These are phyloP conservation scores for Drosophila nebulosa DNA, from an alignment of 1,140 invertebrate species.

Conservation along the genomic window DNA sequence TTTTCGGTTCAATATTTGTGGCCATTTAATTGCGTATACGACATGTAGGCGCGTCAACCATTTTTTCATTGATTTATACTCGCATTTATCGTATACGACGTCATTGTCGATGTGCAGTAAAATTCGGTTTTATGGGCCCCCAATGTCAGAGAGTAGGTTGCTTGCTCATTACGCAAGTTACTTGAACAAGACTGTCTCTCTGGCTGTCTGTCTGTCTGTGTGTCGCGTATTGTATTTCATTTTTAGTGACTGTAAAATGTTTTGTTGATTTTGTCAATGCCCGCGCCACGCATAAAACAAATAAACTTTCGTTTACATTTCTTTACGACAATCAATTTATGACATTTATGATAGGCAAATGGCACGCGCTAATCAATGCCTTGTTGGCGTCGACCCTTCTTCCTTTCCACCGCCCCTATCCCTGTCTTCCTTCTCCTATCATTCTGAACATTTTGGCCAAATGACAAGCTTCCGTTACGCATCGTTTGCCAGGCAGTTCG, in stretches of 20 bases:
- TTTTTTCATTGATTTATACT: conserved; percentile 21
- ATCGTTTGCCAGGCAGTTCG: conserved; percentile 38
- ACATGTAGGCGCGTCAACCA: conserved; percentile 36
- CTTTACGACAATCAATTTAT: conserved; percentile 63
- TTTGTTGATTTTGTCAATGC: conserved; percentile 20
- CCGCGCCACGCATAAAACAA: conserved; percentile 28
- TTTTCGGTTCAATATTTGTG: conserved; percentile 40
- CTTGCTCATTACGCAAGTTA: conserved; percentile 49
- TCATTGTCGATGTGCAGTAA: neutral
- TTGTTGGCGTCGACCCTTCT: conserved; percentile 19
- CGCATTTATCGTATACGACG: too few species aligned
- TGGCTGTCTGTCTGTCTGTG: neutral
- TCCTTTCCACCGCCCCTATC: neutral
- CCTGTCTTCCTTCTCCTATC: too few species aligned
- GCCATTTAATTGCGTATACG: conserved; percentile 70
- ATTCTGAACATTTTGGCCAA: neutral
- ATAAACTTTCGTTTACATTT: conserved; percentile 46
- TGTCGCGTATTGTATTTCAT: conserved; percentile 25
- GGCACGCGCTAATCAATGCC: conserved; percentile 72
- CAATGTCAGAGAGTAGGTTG: neutral
- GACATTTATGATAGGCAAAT: conserved; percentile 72
- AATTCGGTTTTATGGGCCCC: conserved; percentile 31
- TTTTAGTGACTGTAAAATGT: conserved; percentile 63
- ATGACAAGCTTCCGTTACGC: conserved; percentile 62
- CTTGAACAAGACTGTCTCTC: conserved; percentile 3